These are phyloP conservation scores for Styela plicata DNA, from an alignment of 23 tunicate species.

Conservation along the genomic window DNA sequence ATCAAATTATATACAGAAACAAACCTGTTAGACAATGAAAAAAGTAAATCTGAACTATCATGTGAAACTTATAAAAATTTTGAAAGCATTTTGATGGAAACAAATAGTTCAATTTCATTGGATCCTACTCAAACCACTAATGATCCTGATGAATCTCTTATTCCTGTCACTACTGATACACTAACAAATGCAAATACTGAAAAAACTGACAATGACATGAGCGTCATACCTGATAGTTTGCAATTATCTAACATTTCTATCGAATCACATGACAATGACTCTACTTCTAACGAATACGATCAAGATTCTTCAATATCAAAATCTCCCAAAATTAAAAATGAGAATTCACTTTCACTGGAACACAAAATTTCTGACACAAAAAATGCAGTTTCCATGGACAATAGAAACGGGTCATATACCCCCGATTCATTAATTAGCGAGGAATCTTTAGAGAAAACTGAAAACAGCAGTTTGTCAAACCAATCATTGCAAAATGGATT, in stretches of 20 bases:
- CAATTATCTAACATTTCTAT: not conserved
- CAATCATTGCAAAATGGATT: not conserved
- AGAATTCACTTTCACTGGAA: not conserved
- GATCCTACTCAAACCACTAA: no score
- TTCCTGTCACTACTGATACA: not conserved
- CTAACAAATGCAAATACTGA: not conserved
- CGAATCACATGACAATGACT: not conserved
- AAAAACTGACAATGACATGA: not conserved
- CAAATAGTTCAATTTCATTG: no score
- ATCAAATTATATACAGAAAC: not conserved
- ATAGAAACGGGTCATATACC: slow-evolving; percentile 7
- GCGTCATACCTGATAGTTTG: not conserved
- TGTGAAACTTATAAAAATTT: no score
- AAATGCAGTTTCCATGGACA: slow-evolving; percentile 1
- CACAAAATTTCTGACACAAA: not conserved
- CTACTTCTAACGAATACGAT: not conserved
- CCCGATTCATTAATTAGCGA: not conserved
- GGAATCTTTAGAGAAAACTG: not conserved
- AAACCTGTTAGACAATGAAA: not conserved
- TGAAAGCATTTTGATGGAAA: no score
- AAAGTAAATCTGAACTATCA: no score
- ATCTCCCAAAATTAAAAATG: not conserved
- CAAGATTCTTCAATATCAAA: not conserved
- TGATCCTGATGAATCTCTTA: not conserved
- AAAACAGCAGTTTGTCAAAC: not conserved